Percentiles rank a stretch among this genome's conserved stretches.
Conservation (phyloP, 2,113 vertebrate species). For the Planiliza haematocheilus region DNA sequence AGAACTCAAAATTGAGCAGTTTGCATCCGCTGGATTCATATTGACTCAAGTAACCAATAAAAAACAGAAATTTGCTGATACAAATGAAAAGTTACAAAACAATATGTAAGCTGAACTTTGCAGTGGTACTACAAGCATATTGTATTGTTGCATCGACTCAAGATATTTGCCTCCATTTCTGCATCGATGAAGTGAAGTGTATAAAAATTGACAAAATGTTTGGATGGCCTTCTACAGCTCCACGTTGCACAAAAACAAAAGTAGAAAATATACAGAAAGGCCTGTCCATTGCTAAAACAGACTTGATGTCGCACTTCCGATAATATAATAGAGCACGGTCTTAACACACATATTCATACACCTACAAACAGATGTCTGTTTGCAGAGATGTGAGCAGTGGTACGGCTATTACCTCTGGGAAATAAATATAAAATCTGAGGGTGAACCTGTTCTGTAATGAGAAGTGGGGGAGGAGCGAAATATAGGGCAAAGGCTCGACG, state of each 20-base stretch:
- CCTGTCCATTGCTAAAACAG: neutral
- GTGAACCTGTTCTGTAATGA: conserved; percentile 42
- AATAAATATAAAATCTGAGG: conserved; percentile 56
- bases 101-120: neutral
- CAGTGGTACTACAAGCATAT: neutral
- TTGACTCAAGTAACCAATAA: neutral
- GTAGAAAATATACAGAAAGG: neutral
- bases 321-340: too few species aligned
- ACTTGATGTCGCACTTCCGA: neutral
- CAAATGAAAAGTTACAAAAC: neutral
- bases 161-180: neutral
- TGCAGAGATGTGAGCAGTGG: conserved; percentile 18
- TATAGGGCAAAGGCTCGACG: conserved; percentile 19
- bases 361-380: neutral
- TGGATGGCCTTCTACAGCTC: neutral
- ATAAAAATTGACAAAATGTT: neutral
- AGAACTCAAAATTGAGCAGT: neutral
- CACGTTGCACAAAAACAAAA: neutral
- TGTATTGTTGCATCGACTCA: neutral
- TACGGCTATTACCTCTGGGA: conserved; percentile 34
- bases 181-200: neutral
- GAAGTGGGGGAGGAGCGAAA: conserved; percentile 8
- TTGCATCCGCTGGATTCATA: neutral
- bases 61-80: neutral
- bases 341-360: neutral